These are phyloP conservation scores for Bombus fervidus DNA, from an alignment of 1,140 invertebrate genomes.

Conservation along the genomic window DNA sequence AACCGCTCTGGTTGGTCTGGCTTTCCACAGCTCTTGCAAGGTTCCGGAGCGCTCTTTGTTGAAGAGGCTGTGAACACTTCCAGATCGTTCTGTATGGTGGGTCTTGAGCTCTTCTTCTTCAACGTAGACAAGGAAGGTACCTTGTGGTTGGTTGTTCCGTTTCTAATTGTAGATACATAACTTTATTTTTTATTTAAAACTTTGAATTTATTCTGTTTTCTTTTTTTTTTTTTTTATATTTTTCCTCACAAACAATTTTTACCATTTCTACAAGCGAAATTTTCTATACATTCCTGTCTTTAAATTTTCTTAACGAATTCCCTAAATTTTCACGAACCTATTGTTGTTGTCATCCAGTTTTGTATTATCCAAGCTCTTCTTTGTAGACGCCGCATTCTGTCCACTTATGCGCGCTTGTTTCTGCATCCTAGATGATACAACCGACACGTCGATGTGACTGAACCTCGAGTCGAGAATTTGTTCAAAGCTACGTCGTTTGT, in stretches of 20 bases:
- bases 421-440: conserved; percentile 47
- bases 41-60: conserved; percentile 79
- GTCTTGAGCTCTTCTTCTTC: conserved; percentile 60
- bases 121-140: conserved; percentile 58
- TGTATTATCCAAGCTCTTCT: conserved; percentile 38
- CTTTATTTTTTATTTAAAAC: background rate
- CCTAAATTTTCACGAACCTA: conserved; percentile 44
- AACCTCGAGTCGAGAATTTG: conserved; percentile 51
- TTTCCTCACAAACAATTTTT: background rate
- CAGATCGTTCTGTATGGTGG: conserved; percentile 64
- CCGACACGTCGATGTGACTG: conserved; percentile 36
- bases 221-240: too few species aligned
- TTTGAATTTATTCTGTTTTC: background rate
- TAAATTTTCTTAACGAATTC: background rate
- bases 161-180: conserved; percentile 32
- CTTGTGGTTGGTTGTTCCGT: conserved; percentile 30
- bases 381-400: background rate
- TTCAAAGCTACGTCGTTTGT: conserved; percentile 67
- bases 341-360: conserved; percentile 73
- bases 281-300: background rate
- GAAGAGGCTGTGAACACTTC: conserved; percentile 69
- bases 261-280: background rate
- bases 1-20: conserved; percentile 84
- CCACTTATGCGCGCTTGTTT: conserved; percentile 8
- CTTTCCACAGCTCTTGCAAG: conserved; percentile 84